Evolutionary conservation across 2,888 invertebrate genomes (phyloP).

Genomic region (Cecidostiba fungosa): DNA sequence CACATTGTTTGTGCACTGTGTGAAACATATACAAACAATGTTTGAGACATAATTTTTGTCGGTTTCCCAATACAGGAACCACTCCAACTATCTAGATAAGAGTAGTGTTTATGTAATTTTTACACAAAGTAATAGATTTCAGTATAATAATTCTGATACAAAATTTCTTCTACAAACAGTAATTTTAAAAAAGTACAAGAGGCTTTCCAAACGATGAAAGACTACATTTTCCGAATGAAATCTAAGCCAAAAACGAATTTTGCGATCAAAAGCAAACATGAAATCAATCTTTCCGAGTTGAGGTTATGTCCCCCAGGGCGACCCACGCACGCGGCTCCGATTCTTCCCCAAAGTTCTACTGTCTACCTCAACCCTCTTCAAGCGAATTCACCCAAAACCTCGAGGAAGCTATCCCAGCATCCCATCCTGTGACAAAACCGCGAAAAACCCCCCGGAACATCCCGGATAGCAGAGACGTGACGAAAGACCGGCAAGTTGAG

Average conservation of each 20-base stretch:
- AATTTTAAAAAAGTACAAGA: neutral
- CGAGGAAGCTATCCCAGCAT: neutral
- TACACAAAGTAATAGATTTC: neutral
- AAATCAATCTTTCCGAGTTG: neutral
- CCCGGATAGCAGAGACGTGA: neutral
- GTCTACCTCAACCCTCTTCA: neutral
- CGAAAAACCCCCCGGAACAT: neutral
- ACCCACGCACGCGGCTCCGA: conserved; percentile 15
- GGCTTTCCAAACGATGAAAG: neutral
- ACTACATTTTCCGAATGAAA: neutral
- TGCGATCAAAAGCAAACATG: neutral
- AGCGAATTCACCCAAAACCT: neutral
- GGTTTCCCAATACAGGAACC: neutral
- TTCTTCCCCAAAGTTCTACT: neutral
- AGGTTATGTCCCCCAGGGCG: conserved; percentile 45
- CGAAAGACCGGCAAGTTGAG: neutral
- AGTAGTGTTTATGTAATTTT: conserved; percentile 2
- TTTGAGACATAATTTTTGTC: neutral
- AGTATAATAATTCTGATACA: neutral
- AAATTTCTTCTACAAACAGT: neutral
- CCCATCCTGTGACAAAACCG: neutral
- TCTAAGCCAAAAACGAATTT: neutral
- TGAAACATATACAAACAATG: neutral
- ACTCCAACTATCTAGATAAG: neutral
- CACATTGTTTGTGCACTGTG: neutral